phyloP scores from a whole-genome alignment of 2,888 invertebrate genomes.

The Trypoxylon attenuatum region DNA sequence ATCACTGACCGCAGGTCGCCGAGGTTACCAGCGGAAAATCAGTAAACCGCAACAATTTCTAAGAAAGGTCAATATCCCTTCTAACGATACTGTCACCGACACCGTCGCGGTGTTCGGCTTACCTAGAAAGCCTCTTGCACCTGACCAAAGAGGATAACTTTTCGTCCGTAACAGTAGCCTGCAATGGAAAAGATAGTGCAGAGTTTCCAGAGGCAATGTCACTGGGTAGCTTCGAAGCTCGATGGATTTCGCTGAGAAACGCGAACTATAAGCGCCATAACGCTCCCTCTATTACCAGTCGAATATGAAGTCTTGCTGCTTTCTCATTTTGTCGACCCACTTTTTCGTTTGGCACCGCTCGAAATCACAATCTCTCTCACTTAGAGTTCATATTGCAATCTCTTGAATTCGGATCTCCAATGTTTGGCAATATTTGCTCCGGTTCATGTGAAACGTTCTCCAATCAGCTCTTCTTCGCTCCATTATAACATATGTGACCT shows the following conservation, averaged over 20 bases:
- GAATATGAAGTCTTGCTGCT: conserved; percentile 1
- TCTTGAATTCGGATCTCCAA: no score
- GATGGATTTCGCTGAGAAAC: not conserved
- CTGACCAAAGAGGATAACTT: not conserved
- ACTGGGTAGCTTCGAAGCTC: not conserved
- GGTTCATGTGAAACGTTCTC: no score
- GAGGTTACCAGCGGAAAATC: conserved; percentile 8
- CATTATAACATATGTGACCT: no score
- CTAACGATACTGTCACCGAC: conserved; percentile 18
- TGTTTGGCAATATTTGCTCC: no score
- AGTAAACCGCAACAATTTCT: conserved; percentile 31
- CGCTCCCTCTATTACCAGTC: not conserved
- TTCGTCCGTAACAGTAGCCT: conserved; percentile 6
- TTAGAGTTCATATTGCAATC: no score
- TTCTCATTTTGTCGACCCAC: conserved; percentile 18
- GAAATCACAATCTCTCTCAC: not conserved
- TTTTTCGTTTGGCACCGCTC: not conserved
- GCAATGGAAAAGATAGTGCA: not conserved
- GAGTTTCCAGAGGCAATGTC: no score
- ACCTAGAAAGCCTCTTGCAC: conserved; percentile 9
- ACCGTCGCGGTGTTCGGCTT: not conserved
- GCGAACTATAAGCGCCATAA: not conserved
- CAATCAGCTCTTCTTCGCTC: no score
- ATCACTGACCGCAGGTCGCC: not conserved
- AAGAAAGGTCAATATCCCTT: conserved; percentile 34